phyloP scores from a whole-genome alignment of 2,888 invertebrate genomes.

The Portevinia maculata region DNA sequence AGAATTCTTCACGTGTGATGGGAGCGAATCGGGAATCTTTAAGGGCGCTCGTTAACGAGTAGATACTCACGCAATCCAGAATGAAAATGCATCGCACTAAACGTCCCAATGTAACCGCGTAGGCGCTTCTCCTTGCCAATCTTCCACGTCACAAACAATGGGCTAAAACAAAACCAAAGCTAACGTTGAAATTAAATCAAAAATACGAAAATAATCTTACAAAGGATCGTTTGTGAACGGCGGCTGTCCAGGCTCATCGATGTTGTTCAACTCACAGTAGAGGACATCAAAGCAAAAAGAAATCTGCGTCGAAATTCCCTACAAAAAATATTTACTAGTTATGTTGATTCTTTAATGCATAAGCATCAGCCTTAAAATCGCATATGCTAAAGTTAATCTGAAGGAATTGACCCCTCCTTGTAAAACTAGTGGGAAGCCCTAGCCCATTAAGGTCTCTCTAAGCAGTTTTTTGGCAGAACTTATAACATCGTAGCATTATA shows the following conservation, averaged over 20 bases:
- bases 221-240: conserved; percentile 97
- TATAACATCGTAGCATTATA: too few species aligned
- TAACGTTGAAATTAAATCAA: conserved; percentile 44
- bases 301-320: too few species aligned
- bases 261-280: conserved; percentile 95
- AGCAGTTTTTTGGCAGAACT: too few species aligned
- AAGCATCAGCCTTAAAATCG: too few species aligned
- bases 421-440: too few species aligned
- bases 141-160: conserved; percentile 99
- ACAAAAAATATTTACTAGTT: too few species aligned
- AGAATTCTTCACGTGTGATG: conserved; percentile 95
- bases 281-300: conserved; percentile 99
- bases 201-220: conserved; percentile 86
- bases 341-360: too few species aligned
- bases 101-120: conserved; percentile 99
- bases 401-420: too few species aligned
- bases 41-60: conserved; percentile 98
- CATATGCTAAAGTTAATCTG: too few species aligned
- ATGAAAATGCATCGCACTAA: conserved; percentile 97
- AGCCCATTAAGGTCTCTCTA: too few species aligned
- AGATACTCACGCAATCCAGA: conserved; percentile 96
- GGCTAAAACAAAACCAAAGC: conserved; percentile 85
- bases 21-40: conserved; percentile 98
- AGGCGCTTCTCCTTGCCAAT: conserved; percentile 97
- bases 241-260: conserved; percentile 95